A percentile compares a stretch with the other conserved stretches of the same genome.
Evolutionary conservation across 2,797 vertebrate species (phyloP).

Genomic region (Mormyrops attenuatus): DNA sequence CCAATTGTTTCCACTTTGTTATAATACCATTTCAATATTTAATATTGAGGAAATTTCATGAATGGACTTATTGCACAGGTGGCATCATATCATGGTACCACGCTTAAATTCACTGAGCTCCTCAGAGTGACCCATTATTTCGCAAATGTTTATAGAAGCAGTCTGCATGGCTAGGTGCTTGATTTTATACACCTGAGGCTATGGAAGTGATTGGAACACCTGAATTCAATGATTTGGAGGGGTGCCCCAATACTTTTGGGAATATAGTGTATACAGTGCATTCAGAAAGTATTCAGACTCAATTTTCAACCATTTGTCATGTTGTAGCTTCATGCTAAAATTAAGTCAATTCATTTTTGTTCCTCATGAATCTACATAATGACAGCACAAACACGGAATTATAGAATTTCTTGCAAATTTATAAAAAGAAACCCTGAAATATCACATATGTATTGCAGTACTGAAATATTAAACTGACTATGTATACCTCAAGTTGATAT

Average conservation of each 20-base stretch:
- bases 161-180: not conserved
- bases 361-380: no score
- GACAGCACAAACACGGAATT: no score
- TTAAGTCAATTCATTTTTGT: no score
- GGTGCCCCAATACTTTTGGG: not conserved
- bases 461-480: not conserved
- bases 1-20: not conserved
- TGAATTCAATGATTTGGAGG: not conserved
- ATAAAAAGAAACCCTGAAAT: no score
- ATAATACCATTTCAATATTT: not conserved
- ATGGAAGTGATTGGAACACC: not conserved
- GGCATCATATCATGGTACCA: not conserved
- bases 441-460: no score
- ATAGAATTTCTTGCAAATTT: no score
- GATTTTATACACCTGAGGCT: not conserved
- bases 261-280: not conserved
- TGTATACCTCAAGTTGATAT: not conserved
- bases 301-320: no score
- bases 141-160: not conserved
- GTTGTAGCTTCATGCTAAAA: no score
- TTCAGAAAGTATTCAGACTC: no score
- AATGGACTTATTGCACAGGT: not conserved
- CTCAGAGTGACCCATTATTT: not conserved
- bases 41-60: not conserved
- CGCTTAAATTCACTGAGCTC: not conserved